A percentile compares a stretch with the other conserved stretches of the same genome.
These are phyloP conservation scores for Haliclona indistincta DNA, from an alignment of 37 sponge, comb jelly and placozoan genomes.

Conservation along the genomic window DNA sequence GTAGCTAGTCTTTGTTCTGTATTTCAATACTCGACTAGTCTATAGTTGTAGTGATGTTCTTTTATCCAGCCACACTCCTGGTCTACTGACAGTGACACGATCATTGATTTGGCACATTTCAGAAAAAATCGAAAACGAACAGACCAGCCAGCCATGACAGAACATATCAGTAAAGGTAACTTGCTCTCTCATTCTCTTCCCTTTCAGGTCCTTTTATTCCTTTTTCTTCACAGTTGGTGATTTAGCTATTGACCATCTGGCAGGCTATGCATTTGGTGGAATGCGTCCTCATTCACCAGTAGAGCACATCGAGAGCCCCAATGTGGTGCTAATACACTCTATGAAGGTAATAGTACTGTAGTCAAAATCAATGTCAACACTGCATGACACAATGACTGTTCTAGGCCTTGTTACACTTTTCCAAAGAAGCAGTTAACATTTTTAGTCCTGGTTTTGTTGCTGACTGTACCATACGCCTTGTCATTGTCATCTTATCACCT, in stretches of 20 bases:
- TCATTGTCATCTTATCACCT: too few species aligned
- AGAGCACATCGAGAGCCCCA: conserved; percentile 68
- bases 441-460: too few species aligned
- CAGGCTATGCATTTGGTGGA: conserved; percentile 75
- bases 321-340: conserved; percentile 79
- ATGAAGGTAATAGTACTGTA: conserved; percentile 33
- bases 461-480: too few species aligned
- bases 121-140: conserved; percentile 48
- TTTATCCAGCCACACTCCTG: conserved; percentile 66
- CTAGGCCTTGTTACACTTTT: too few species aligned
- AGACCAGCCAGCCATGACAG: conserved; percentile 32
- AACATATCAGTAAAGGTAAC: conserved; percentile 45
- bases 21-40: too few species aligned
- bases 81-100: conserved; percentile 47
- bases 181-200: background rate
- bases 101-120: conserved; percentile 70
- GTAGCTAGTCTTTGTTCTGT: background rate
- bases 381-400: too few species aligned
- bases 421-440: too few species aligned
- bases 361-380: background rate
- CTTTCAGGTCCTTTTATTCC: background rate
- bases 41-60: background rate
- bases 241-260: conserved; percentile 63
- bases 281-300: conserved; percentile 63
- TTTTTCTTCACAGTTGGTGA: conserved; percentile 45